phyloP scores from a whole-genome alignment of 2,888 invertebrate species.

The Pristionchus fissidentatus region DNA sequence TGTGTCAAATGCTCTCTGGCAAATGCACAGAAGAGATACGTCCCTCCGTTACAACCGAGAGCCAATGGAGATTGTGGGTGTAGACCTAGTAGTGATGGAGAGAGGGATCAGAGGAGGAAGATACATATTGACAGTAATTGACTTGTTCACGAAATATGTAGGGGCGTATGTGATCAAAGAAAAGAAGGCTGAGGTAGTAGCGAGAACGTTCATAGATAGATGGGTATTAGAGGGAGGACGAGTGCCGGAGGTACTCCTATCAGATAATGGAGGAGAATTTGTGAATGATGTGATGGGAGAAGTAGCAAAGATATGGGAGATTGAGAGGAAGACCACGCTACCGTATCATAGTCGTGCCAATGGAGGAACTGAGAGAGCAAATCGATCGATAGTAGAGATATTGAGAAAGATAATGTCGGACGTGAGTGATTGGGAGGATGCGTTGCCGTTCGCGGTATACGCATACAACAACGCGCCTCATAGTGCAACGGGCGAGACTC shows the following conservation, averaged over 20 bases:
- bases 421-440: constrained; percentile 52
- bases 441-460: constrained; percentile 52
- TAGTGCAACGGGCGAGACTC: constrained; percentile 51
- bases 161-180: constrained; percentile 1
- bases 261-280: too few relatives aligned
- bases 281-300: background rate
- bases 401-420: constrained; percentile 27
- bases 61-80: constrained; percentile 11
- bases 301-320: background rate
- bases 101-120: background rate
- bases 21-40: background rate
- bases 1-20: constrained; percentile 39
- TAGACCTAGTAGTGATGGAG: constrained; percentile 44
- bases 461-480: constrained; percentile 56
- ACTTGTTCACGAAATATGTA: constrained; percentile 31
- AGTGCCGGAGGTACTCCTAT: constrained; percentile 3
- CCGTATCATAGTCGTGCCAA: constrained; percentile 50
- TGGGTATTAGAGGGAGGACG: constrained; percentile 33
- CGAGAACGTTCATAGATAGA: background rate
- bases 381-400: constrained; percentile 36
- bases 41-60: constrained; percentile 34
- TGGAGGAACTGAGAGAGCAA: constrained; percentile 50
- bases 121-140: constrained; percentile 41
- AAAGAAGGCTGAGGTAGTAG: constrained; percentile 9
- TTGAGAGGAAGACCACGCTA: constrained; percentile 2